Conservation (phyloP, 2,888 invertebrate genomes). For the Rhimphoctona megacephalus region DNA sequence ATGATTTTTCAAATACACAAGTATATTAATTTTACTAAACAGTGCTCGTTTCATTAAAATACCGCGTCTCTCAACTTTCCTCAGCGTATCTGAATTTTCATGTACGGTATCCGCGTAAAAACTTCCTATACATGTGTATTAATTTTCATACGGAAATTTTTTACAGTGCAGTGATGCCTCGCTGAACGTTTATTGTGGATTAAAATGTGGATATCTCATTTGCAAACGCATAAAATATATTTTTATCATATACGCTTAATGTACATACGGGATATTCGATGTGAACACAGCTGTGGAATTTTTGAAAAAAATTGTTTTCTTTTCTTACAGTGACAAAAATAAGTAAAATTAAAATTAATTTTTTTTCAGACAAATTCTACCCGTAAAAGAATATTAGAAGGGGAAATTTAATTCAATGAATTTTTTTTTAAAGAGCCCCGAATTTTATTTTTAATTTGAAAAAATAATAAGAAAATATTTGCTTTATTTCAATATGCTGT, state of each 20-base stretch:
- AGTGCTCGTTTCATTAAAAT: too few relatives aligned
- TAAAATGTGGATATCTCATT: slow-evolving; percentile 50
- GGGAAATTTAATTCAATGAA: background rate
- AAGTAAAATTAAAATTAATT: background rate
- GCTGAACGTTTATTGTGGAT: slow-evolving; percentile 53
- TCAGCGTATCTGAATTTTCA: too few relatives aligned
- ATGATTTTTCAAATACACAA: too few relatives aligned
- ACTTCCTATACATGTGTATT: too few relatives aligned
- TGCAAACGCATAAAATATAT: slow-evolving; percentile 16
- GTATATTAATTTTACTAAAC: too few relatives aligned
- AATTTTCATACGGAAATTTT: too few relatives aligned
- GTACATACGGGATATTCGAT: background rate
- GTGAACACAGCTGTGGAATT: background rate
- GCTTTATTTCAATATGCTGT: background rate
- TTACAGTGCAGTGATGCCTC: slow-evolving; percentile 37
- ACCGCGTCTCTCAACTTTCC: too few relatives aligned
- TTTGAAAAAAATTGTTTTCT: background rate
- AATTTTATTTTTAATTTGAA: background rate
- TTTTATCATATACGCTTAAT: background rate
- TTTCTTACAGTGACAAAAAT: background rate
- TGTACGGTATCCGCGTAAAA: too few relatives aligned
- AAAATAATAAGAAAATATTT: background rate
- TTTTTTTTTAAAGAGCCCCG: background rate
- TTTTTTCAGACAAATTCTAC: too few relatives aligned
- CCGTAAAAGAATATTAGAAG: background rate